phyloP scores from a whole-genome alignment of 1,140 invertebrate genomes.

The Eupristina koningsbergeri region DNA sequence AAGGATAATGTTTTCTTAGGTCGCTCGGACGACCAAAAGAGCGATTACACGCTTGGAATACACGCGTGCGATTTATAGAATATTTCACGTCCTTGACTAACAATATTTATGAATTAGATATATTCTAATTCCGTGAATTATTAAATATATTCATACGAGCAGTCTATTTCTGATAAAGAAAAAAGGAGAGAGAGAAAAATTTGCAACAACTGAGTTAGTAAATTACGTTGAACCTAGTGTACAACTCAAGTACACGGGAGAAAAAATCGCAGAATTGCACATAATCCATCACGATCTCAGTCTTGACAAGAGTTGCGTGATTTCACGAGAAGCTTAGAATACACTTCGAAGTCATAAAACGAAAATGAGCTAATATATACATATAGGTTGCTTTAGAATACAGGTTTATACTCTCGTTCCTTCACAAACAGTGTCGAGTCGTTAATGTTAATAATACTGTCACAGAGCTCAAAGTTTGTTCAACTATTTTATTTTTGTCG shows the following conservation, averaged over 20 bases:
- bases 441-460: slow-evolving; percentile 1
- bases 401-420: slow-evolving; percentile 16
- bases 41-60: neutral
- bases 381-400: slow-evolving; percentile 5
- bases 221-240: neutral
- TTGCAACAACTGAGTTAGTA: neutral
- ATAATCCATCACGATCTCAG: slow-evolving; percentile 5
- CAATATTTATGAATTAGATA: slow-evolving; percentile 17
- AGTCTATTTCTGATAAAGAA: slow-evolving; percentile 4
- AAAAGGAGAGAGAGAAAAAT: neutral
- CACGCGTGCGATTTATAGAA: neutral
- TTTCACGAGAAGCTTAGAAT: slow-evolving; percentile 13
- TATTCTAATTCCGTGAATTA: neutral
- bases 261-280: neutral
- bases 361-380: slow-evolving; percentile 17
- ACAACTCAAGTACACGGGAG: neutral
- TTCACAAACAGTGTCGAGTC: neutral
- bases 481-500: neutral
- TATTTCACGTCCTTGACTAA: slow-evolving; percentile 2
- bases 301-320: slow-evolving; percentile 15
- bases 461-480: neutral
- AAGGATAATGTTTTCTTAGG: neutral
- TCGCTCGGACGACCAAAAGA: neutral
- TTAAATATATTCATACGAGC: neutral
- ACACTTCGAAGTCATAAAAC: slow-evolving; percentile 22